Evolutionary conservation across 2,888 invertebrate species (phyloP).

Genomic region (Laothoe populi): DNA sequence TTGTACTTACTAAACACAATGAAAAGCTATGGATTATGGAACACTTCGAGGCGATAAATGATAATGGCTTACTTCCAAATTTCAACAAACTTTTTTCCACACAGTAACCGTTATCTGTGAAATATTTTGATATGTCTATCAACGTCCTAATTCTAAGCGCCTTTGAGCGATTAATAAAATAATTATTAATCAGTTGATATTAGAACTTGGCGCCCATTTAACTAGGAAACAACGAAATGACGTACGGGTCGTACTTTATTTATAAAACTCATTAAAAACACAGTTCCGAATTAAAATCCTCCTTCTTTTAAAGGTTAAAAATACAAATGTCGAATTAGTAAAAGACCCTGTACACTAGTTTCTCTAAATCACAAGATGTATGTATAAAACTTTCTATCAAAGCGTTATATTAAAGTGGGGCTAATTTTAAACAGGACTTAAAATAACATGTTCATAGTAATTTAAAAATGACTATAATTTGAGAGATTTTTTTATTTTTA

Average conservation of each 20-base stretch:
- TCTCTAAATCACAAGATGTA: no score
- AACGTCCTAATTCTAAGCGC: constrained; percentile 6
- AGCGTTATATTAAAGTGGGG: no score
- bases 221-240: background rate
- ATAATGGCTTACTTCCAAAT: constrained; percentile 2
- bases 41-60: background rate
- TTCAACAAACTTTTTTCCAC: background rate
- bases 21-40: background rate
- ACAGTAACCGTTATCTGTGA: background rate
- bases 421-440: no score
- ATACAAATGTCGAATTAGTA: background rate
- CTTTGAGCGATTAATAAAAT: background rate
- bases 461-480: no score
- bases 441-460: no score
- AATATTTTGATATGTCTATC: constrained; percentile 4
- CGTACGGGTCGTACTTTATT: background rate
- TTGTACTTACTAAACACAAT: background rate
- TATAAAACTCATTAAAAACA: background rate
- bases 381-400: no score
- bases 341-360: no score
- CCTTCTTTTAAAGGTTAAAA: no score
- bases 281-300: no score
- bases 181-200: background rate
- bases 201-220: background rate
- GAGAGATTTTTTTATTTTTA: no score